Conservation (phyloP, 92 coral and sea anemone species). For the Meandrina meandrites region DNA sequence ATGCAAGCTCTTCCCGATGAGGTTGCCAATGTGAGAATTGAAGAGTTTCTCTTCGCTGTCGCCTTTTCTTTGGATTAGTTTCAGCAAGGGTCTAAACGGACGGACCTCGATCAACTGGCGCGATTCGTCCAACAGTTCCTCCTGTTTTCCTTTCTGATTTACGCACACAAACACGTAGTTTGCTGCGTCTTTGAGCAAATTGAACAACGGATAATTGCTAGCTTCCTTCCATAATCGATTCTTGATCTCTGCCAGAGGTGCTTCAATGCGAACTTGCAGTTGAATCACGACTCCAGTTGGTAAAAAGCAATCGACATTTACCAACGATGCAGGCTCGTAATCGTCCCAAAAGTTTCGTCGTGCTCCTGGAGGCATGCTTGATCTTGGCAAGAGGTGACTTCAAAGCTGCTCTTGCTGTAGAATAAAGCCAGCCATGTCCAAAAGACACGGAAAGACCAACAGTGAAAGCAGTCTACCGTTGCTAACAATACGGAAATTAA, state of each 20-base stretch:
- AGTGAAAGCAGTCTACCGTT: too few species aligned
- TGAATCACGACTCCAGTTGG: conserved; percentile 96
- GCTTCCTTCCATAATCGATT: conserved; percentile 87
- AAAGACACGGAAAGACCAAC: background rate
- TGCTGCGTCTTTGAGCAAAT: conserved; percentile 68
- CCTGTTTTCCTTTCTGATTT: conserved; percentile 89
- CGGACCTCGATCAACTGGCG: conserved; percentile 82
- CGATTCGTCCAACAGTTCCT: conserved; percentile 87
- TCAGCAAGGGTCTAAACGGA: conserved; percentile 89
- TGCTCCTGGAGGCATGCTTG: conserved; percentile 66
- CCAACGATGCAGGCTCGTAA: conserved; percentile 57
- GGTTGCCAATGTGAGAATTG: conserved; percentile 78
- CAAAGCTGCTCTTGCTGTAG: too few species aligned
- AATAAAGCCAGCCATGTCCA: background rate
- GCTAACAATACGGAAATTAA: background rate
- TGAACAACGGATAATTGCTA: conserved; percentile 75
- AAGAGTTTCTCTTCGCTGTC: conserved; percentile 89
- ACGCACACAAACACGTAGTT: conserved; percentile 88
- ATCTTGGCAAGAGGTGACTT: background rate
- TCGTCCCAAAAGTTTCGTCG: conserved; percentile 86
- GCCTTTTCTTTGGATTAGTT: conserved; percentile 84
- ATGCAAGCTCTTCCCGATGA: conserved; percentile 86
- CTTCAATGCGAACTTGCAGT: conserved; percentile 74
- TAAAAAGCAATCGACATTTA: conserved; percentile 88
- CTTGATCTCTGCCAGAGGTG: conserved; percentile 82